Conservation (phyloP, 2,113 vertebrate genomes). For the Misgurnus mizolepis region DNA sequence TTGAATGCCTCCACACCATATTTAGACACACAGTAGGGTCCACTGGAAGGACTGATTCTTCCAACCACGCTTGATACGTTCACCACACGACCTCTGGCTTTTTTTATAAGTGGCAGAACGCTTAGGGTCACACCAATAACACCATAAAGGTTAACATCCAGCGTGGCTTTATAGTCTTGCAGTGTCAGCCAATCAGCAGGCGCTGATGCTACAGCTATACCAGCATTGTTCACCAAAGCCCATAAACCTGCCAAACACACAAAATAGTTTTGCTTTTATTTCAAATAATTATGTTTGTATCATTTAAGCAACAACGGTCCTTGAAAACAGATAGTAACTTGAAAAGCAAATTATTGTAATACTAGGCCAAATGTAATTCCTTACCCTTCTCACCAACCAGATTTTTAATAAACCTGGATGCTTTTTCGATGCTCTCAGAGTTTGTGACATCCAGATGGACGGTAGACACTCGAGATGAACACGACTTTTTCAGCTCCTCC, state of each 20-base stretch:
- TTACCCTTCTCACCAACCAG: slow-evolving; percentile 73
- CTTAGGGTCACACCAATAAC: slow-evolving; percentile 81
- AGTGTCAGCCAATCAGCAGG: slow-evolving; percentile 77
- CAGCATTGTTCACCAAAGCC: slow-evolving; percentile 82
- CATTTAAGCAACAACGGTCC: too few relatives aligned
- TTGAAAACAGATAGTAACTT: too few relatives aligned
- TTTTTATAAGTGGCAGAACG: slow-evolving; percentile 82
- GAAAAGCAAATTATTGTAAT: too few relatives aligned
- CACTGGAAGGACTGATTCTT: slow-evolving; percentile 68
- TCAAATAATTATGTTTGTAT: too few relatives aligned
- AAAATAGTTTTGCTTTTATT: background rate
- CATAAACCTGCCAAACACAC: slow-evolving; percentile 71
- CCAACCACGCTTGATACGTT: slow-evolving; percentile 79
- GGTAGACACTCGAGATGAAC: slow-evolving; percentile 71
- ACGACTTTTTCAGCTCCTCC: slow-evolving; percentile 73
- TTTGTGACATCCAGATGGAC: slow-evolving; percentile 75
- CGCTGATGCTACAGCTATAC: slow-evolving; percentile 70
- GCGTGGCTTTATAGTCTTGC: slow-evolving; percentile 76
- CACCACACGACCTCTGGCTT: slow-evolving; percentile 77
- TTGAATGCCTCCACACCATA: slow-evolving; percentile 81
- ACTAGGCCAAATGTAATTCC: background rate
- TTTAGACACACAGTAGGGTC: slow-evolving; percentile 78
- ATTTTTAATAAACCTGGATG: slow-evolving; percentile 68
- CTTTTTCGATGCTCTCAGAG: slow-evolving; percentile 71
- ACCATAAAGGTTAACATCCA: slow-evolving; percentile 78